Conservation (phyloP, 2,888 invertebrate species). For the Tenthredo livida region DNA sequence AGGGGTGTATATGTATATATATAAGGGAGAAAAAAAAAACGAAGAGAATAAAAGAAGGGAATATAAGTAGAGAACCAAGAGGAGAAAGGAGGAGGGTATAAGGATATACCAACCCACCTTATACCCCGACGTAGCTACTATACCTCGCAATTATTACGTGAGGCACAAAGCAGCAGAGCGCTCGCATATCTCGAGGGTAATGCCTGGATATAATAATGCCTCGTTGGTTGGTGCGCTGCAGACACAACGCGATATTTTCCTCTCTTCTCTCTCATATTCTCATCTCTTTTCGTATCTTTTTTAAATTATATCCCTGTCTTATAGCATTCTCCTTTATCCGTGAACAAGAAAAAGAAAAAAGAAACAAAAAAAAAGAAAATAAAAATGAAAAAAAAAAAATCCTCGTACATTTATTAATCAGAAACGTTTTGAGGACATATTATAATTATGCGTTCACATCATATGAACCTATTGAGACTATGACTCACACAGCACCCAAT, state of each 20-base stretch:
- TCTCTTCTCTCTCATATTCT: slow-evolving; percentile 46
- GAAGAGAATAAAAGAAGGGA: slow-evolving; percentile 36
- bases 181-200: slow-evolving; percentile 51
- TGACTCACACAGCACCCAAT: no score
- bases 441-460: no score
- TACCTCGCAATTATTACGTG: slow-evolving; percentile 68
- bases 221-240: slow-evolving; percentile 55
- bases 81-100: slow-evolving; percentile 46
- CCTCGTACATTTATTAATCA: no score
- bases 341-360: no score
- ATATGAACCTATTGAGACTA: no score
- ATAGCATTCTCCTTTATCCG: background rate
- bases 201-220: slow-evolving; percentile 66
- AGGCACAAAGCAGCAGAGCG: slow-evolving; percentile 65
- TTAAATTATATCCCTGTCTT: slow-evolving; percentile 21
- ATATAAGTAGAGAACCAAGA: slow-evolving; percentile 1
- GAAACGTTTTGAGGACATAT: no score
- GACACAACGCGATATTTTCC: slow-evolving; percentile 67
- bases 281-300: background rate
- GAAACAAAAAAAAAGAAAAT: no score
- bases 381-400: no score
- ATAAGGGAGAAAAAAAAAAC: background rate
- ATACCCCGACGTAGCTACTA: slow-evolving; percentile 54
- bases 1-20: background rate
- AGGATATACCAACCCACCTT: slow-evolving; percentile 42